A percentile compares a stretch with the other conserved stretches of the same genome.
Conservation (phyloP, 2,113 vertebrate genomes). For the Lepus timidus region DNA sequence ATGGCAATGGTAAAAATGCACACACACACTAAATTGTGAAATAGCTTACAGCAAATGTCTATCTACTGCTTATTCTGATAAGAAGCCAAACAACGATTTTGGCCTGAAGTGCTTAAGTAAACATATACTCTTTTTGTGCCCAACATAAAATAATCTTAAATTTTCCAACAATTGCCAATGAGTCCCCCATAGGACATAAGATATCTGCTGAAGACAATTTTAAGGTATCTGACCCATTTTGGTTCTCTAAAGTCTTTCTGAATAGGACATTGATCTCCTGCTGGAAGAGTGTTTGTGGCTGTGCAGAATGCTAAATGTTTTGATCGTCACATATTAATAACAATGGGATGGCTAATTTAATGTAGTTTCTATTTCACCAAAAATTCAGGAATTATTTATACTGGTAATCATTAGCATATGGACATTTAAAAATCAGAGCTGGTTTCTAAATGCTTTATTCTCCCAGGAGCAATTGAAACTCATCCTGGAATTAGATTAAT, state of each 20-base stretch:
- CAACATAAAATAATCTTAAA: not conserved
- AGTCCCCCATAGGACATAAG: not conserved
- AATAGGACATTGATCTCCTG: not conserved
- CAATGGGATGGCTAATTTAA: not conserved
- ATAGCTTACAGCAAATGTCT: not conserved
- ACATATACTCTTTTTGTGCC: not conserved
- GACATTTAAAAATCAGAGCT: constrained; percentile 43
- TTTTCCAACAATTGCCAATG: not conserved
- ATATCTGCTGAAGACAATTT: not conserved
- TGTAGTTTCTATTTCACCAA: not conserved
- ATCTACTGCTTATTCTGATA: not conserved
- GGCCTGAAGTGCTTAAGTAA: not conserved
- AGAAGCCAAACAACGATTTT: not conserved
- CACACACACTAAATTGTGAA: not conserved
- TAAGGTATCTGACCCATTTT: not conserved
- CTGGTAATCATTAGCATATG: not conserved
- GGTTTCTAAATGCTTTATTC: constrained; percentile 16
- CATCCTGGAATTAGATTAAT: constrained; percentile 23
- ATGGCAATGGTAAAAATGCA: not conserved
- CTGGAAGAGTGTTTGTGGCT: not conserved
- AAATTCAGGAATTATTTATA: constrained; percentile 34
- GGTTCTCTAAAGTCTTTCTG: not conserved
- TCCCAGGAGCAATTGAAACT: constrained; percentile 10
- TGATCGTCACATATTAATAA: not conserved
- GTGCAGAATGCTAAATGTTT: not conserved